Conservation (phyloP, 2,797 vertebrate genomes). For the Euphonia xanthogaster region DNA sequence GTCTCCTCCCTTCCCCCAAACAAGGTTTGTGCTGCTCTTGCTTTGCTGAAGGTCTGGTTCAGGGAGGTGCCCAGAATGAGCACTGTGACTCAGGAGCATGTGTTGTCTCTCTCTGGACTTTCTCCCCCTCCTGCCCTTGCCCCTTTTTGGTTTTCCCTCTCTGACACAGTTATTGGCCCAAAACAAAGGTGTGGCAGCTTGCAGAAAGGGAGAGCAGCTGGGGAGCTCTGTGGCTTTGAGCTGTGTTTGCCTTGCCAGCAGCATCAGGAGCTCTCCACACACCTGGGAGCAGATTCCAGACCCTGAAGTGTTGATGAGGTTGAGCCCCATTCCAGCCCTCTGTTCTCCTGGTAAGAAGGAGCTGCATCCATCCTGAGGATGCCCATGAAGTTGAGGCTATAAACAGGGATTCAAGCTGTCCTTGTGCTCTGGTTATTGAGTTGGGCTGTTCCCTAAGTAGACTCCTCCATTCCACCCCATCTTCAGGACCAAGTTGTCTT, state of each 20-base stretch:
- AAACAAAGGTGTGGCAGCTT: too few relatives aligned
- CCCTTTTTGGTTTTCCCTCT: not conserved
- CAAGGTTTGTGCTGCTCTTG: not conserved
- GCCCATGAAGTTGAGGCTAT: fast-evolving
- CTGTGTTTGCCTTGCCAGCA: not conserved
- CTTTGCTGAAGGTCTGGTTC: not conserved
- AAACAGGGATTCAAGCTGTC: not conserved
- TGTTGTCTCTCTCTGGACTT: not conserved
- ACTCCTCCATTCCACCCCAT: not conserved
- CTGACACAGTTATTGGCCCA: not conserved
- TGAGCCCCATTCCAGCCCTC: not conserved
- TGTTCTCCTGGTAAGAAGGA: not conserved
- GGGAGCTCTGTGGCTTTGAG: too few relatives aligned
- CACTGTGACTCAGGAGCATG: not conserved
- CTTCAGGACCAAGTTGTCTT: too few relatives aligned
- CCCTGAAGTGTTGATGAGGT: not conserved
- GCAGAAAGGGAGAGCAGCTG: too few relatives aligned
- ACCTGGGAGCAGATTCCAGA: not conserved
- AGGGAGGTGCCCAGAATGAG: not conserved
- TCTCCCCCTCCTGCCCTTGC: not conserved
- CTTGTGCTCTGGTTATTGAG: not conserved
- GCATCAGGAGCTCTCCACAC: not conserved
- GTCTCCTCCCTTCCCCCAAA: not conserved
- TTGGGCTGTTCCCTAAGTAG: not conserved
- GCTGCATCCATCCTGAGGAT: not conserved